These are phyloP conservation scores for Melikaiella ostensackeni DNA, from an alignment of 2,888 invertebrate genomes.

Conservation along the genomic window DNA sequence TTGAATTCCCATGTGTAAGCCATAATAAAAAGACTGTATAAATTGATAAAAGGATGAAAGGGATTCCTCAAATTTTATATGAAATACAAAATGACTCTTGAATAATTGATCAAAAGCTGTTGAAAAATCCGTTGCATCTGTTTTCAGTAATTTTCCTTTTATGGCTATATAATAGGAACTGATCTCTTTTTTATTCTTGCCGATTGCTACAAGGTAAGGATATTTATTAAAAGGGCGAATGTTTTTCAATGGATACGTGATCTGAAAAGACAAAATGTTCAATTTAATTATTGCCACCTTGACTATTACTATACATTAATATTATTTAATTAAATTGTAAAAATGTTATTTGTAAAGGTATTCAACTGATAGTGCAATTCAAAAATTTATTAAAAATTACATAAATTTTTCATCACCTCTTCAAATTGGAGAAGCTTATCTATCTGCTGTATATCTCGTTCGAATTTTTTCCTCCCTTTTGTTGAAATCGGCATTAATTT, in stretches of 20 bases:
- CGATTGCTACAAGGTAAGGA: conserved; percentile 49
- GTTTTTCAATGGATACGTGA: conserved; percentile 36
- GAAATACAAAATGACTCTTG: conserved; percentile 49
- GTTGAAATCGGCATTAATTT: conserved; percentile 46
- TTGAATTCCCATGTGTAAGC: conserved; percentile 30
- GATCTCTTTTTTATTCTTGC: conserved; percentile 46
- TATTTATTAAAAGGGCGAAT: conserved; percentile 21
- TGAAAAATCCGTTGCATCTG: conserved; percentile 39
- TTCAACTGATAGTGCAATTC: too few relatives aligned
- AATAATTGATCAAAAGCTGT: conserved; percentile 51
- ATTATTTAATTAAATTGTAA: too few relatives aligned
- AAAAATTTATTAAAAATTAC: background rate
- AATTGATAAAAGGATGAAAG: conserved; percentile 48
- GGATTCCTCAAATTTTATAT: conserved; percentile 41
- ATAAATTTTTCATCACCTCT: conserved; percentile 41
- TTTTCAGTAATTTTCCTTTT: conserved; percentile 45
- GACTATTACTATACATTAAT: background rate
- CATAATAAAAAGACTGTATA: conserved; percentile 48
- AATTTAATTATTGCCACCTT: background rate
- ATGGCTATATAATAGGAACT: conserved; percentile 43
- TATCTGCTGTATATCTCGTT: conserved; percentile 37
- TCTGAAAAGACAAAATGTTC: conserved; percentile 35
- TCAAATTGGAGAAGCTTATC: conserved; percentile 44
- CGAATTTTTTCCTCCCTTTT: conserved; percentile 45
- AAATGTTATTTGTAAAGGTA: too few relatives aligned